Base-by-base conservation (phyloP, 2,797 vertebrate genomes). In the Neoniphon sammara region DNA sequence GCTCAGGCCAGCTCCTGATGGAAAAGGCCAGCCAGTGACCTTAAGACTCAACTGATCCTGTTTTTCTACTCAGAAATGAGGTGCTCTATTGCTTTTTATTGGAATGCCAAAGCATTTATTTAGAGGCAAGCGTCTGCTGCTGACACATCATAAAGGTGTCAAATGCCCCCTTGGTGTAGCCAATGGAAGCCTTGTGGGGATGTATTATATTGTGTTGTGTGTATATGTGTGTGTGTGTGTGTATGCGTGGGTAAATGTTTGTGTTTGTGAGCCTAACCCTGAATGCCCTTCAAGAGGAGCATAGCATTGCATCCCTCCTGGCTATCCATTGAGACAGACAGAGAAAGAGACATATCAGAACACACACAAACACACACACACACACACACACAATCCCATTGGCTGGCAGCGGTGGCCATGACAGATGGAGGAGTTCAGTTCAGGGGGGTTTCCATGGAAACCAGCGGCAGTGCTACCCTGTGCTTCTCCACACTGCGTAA, bases 351-450 rank as follows among this genome's bases (percentile, higher is more conserved):
- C 62, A n/a, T 39, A 80, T 74, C 76, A 71, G 66, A 64, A 68
- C 67, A 70, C 70, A 80, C 53, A 74, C 69, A 65, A 61, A 74
- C 50, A 46, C 36, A 66, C 18, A 66, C 61, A 49, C 50, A n/a
- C 53, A 81, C 52, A 53, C 47, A 60, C 25, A 25, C 36, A 42
- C 5, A 53, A 70, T 84, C 54, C 67, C 73, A 31, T 91, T 90
- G 93, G 91, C 91, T 90, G 87, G 93, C 92, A 80, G 91, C 72
- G 58, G 55, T 58, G 14, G 76, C 89, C 89, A 91, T 93, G 94
- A 95, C 95, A 94, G 94, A 94, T 91, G 93, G 94, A 93, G 92
- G 93, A 88, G 91, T 93, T 82, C 67, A 84, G 90, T 92, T 89
- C 85, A 82, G 4, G 50, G 77, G 80, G 66, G 95, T 97, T 96